Base-by-base conservation (phyloP, 2,888 invertebrate species). In the Megaustenia siamemsis region DNA sequence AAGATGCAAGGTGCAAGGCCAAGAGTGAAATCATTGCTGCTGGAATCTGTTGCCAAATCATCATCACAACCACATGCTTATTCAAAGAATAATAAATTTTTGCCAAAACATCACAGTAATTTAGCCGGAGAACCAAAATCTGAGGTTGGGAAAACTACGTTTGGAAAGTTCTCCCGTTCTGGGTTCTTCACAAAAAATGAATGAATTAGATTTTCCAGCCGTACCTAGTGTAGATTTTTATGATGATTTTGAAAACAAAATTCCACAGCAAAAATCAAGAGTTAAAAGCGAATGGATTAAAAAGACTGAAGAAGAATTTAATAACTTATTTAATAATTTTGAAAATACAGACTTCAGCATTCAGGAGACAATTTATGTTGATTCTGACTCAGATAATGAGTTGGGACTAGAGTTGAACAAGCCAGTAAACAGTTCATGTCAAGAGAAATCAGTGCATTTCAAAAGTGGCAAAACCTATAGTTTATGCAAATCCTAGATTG, bases 351-450 rank as follows among this genome's bases (percentile, higher is more conserved):
- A 82, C 2, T 38, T 38, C 12, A 40, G 35, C 21, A 28, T 82
- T 45, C 82, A 82, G 75, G 82, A 82, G 56, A 82, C 82, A 18
- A 28, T 77, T 12, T 83, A 83, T 69, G 49, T 83, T 35, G 83
- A 83, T 38, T 76, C 76, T 18, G 83, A 83, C 38, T 76, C 68
- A 21, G 83, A 83, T 4, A 35, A 18, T 15, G 82, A 82, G 45
- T 45, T 49, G 6, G 82, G 73, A 8, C 38, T 53, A 24, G 49
- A 35, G 8, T 28, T 77, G 2, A 53, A 78, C 71, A 71, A 78
- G 24, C 18, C 4, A 6, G 15, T 45, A 6, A n/a, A 60, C 40
- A 32, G 43, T 78, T 28, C 76, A 76, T 49, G 83, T 78, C 6
- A 45, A 66, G 40, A 66, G 77, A n/a, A 77, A 83, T 53, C 66